Evolutionary conservation across 2,113 vertebrate genomes (phyloP), one percentile per base, ranked within the genome.

Genomic region (Lota lota): DNA sequence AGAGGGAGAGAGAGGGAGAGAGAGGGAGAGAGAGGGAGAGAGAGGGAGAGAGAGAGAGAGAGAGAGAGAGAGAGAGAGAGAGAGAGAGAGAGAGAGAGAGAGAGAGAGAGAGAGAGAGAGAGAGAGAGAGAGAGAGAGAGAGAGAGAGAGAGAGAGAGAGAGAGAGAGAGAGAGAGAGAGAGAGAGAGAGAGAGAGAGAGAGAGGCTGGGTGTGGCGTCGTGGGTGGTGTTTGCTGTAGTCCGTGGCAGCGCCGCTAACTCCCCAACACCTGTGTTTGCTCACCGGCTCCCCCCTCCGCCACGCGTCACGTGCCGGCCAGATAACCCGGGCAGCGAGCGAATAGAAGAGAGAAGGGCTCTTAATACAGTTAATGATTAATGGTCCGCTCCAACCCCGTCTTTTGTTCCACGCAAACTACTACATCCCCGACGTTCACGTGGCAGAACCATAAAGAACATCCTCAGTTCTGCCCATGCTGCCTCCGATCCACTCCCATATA

Each of bases 181-280:
- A 2, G 51, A 53, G 51, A 53, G 53, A 18, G 16, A 56, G 53
- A n/a, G 53, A 17, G 53, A 56, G 53, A 17, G 53, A 17, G 53
- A 78, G 84, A 12, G 40, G 89, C 90, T 91, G 90, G 76, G 64
- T 86, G 90, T 85, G 81, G 91, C 92, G 93, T 95, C 92, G 90
- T 93, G 93, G 90, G 60, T 79, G 90, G 68, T 94, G 93, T 91
- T 94, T 90, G 84, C 85, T 84, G 94, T 94, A 92, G 94, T 94
- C 93, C 93, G 92, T 95, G 93, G 93, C 94, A 95, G 93, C 93
- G 1, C 73, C 60, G 85, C 91, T 81, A 90, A 88, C 91, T 94
- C 87, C 58, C 87, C 89, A 94, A 93, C 94, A 95, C 94, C 95
- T 95, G 94, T 95, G 94, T 97, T 96, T 97, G 95, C 94, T 94